Percentiles rank a stretch among this genome's conserved stretches.
phyloP scores from a whole-genome alignment of 2,113 vertebrate genomes.

The Bos javanicus region DNA sequence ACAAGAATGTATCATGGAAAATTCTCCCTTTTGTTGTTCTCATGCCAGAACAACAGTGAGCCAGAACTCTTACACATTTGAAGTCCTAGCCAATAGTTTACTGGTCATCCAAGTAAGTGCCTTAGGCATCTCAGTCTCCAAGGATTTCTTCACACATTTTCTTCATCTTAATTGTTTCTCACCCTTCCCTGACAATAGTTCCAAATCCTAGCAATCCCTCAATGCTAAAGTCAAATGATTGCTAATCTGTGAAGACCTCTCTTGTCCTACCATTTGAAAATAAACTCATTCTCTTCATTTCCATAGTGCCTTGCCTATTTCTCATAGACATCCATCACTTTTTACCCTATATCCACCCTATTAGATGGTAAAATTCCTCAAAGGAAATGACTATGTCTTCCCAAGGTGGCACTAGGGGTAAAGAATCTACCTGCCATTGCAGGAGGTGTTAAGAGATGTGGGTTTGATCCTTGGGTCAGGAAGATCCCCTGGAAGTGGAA shows the following conservation, averaged over 20 bases:
- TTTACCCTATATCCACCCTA: neutral
- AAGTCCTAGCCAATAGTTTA: neutral
- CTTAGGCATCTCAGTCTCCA: neutral
- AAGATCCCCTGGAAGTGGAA: neutral
- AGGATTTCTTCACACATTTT: neutral
- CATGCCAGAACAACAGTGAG: neutral
- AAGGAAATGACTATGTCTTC: neutral
- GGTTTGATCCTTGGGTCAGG: neutral
- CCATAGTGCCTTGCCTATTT: neutral
- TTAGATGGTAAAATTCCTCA: neutral
- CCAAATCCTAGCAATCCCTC: neutral
- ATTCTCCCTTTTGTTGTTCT: neutral
- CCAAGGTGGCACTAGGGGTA: neutral
- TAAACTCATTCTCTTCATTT: neutral
- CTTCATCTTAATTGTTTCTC: neutral
- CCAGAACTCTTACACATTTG: neutral
- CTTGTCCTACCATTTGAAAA: neutral
- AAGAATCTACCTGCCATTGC: neutral
- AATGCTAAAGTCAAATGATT: neutral
- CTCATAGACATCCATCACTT: neutral
- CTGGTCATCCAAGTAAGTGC: neutral
- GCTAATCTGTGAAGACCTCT: neutral
- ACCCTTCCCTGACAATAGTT: neutral
- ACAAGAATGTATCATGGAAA: neutral
- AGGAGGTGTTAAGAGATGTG: neutral